Evolutionary conservation across 2,113 vertebrate genomes (phyloP), one percentile per base, ranked within the genome.

Genomic region (Cyrtonyx montezumae): DNA sequence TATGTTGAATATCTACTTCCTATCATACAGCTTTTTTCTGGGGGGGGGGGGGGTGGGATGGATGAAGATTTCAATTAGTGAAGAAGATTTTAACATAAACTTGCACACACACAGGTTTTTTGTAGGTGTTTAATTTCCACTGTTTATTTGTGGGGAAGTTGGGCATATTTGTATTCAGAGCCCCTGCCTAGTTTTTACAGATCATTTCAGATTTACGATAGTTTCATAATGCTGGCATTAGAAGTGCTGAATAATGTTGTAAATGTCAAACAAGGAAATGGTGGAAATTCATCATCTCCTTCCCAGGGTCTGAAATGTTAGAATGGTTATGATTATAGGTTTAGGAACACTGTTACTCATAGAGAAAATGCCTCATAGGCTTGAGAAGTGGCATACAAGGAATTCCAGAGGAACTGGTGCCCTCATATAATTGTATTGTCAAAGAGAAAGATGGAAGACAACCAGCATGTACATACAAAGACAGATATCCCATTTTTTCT

Each of bases 221-320:
- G 65, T 28, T 67, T 26, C 37, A 14, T 83, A 91, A 87, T 93
- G 83, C 49, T 2, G 5, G 32, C 32, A 77, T 80, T 90, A 58
- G 13, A 67, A 81, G 51, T 74, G 49, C 65, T 83, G 87, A 90
- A 74, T 83, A 85, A 28, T 0, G 1, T 40, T 91, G 76, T 93
- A 91, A 95, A 94, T 70, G 87, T 87, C 84, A 85, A 62, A 77
- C 42, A 74, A 87, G 37, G 46, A 88, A 94, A 82, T 11, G 25
- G 34, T 71, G 69, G 56, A 79, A 90, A 70, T 90, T 68, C n/a
- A 71, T 93, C 51, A 68, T 75, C 20, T 78, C 40, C 36, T 81
- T 90, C 40, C 16, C n/a, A 53, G 42, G 46, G 22, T 40, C 58
- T 90, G 73, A 90, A 86, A 88, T 88, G 36, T 73, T 90, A 84